These are phyloP conservation scores for Habrosyne pyritoides DNA, from an alignment of 2,888 invertebrate species.

Conservation along the genomic window DNA sequence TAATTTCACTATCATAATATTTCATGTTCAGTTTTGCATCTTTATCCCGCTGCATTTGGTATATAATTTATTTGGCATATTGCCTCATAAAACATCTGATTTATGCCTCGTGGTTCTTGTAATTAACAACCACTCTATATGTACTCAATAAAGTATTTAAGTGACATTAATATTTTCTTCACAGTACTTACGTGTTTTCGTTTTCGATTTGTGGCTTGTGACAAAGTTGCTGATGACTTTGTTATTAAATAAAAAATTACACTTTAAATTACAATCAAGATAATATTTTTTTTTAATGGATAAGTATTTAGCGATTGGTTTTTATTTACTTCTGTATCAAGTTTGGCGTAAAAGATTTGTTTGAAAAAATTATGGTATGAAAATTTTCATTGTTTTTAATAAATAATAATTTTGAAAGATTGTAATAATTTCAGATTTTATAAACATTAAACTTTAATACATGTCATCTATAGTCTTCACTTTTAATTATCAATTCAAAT, in stretches of 20 bases:
- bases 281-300: no score
- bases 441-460: no score
- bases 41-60: slow-evolving; percentile 14
- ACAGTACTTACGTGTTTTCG: slow-evolving; percentile 45
- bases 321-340: no score
- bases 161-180: slow-evolving; percentile 59
- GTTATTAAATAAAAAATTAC: slow-evolving; percentile 17
- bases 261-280: no score
- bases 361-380: no score
- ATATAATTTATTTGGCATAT: slow-evolving; percentile 67
- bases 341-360: no score
- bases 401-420: no score
- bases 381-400: no score
- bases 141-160: slow-evolving; percentile 69
- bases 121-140: slow-evolving; percentile 60
- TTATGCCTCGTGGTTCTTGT: slow-evolving; percentile 62
- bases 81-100: slow-evolving; percentile 66
- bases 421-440: no score
- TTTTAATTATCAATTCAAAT: no score
- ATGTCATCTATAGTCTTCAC: no score
- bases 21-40: slow-evolving; percentile 2
- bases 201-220: slow-evolving; percentile 6
- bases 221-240: slow-evolving; percentile 37
- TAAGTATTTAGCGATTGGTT: no score
- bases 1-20: background rate